Conservation (phyloP, 2,888 invertebrate species). For the Fabriciana adippe region DNA sequence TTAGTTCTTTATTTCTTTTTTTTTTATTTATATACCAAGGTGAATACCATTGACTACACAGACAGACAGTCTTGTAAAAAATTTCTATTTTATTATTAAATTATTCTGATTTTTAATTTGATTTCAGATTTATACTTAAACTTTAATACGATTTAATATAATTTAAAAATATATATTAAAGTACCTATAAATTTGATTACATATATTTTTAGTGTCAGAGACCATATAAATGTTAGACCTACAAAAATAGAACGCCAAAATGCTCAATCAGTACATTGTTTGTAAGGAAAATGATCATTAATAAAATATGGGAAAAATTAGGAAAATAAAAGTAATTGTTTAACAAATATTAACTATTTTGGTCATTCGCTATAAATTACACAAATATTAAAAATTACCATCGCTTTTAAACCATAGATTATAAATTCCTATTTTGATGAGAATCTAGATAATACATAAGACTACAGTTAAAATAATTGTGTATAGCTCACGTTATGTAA, state of each 20-base stretch:
- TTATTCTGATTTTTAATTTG: no score
- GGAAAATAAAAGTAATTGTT: not conserved
- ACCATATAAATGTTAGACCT: no score
- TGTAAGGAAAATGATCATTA: not conserved
- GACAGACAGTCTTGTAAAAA: no score
- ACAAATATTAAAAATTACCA: not conserved
- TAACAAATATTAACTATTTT: not conserved
- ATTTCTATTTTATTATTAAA: no score
- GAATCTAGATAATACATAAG: conserved; percentile 3
- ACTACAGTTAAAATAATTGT: conserved; percentile 2
- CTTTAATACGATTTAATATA: no score
- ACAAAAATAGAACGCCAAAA: not conserved
- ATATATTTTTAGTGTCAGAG: no score
- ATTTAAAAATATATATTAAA: no score
- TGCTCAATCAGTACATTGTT: conserved; percentile 11
- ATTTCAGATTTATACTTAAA: no score
- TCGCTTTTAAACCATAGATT: conserved; percentile 1
- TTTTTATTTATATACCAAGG: no score
- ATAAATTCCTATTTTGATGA: conserved; percentile 23
- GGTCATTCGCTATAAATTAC: not conserved
- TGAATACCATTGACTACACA: no score
- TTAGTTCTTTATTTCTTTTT: no score
- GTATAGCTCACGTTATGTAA: conserved; percentile 15
- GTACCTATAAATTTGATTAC: no score
- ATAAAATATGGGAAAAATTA: not conserved